A percentile compares a stretch with the other conserved stretches of the same genome.
Conservation (phyloP, 2,888 invertebrate genomes). For the Lypha dubia region DNA sequence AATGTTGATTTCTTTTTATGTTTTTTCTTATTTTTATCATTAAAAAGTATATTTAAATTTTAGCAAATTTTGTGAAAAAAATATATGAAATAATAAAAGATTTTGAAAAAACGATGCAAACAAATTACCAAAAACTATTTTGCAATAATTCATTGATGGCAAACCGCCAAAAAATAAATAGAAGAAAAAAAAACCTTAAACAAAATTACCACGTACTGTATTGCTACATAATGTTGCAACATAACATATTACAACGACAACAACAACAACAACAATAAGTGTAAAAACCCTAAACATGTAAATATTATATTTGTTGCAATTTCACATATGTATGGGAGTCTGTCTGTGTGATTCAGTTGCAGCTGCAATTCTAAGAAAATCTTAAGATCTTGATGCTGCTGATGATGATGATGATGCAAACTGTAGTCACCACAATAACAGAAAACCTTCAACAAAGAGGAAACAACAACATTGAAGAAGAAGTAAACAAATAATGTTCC, state of each 20-base stretch:
- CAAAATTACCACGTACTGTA: constrained; percentile 43
- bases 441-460: constrained; percentile 60
- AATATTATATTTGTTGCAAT: constrained; percentile 30
- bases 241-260: constrained; percentile 12
- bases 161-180: constrained; percentile 7
- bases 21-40: constrained; percentile 16
- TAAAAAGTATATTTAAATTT: background rate
- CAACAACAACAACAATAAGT: constrained; percentile 1
- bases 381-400: constrained; percentile 30
- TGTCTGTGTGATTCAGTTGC: constrained; percentile 31
- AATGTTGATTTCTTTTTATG: background rate
- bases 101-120: constrained; percentile 23
- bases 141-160: constrained; percentile 53
- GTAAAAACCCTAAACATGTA: constrained; percentile 15
- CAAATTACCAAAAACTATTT: constrained; percentile 50
- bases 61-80: constrained; percentile 21
- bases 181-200: constrained; percentile 33
- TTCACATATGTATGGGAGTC: background rate
- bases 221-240: constrained; percentile 23
- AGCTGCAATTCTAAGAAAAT: constrained; percentile 70
- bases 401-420: constrained; percentile 40
- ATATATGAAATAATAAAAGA: constrained; percentile 2
- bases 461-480: constrained; percentile 37
- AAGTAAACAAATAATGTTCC: constrained; percentile 42
- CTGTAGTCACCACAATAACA: constrained; percentile 41